phyloP scores from a whole-genome alignment of 2,113 vertebrate species.

The Channa argus region DNA sequence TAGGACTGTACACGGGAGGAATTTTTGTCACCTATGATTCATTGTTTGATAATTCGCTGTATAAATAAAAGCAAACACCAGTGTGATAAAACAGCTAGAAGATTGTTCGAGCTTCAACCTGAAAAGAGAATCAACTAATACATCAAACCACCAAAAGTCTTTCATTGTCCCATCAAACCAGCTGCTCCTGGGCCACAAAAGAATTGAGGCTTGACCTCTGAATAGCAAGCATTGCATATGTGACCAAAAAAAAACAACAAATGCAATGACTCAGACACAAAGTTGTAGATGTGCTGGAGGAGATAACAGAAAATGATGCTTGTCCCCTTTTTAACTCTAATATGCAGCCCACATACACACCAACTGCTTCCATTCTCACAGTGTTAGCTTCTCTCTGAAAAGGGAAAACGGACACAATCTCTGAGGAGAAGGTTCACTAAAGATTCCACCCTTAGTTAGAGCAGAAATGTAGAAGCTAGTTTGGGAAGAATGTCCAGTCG shows the following conservation, averaged over 20 bases:
- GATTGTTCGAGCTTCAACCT: neutral
- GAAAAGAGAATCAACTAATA: slow-evolving; percentile 21
- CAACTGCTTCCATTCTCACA: slow-evolving; percentile 37
- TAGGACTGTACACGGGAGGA: neutral
- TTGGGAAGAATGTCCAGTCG: slow-evolving; percentile 79
- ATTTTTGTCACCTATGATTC: slow-evolving; percentile 34
- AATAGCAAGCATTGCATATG: slow-evolving; percentile 34
- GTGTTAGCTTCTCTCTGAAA: neutral
- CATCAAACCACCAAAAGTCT: slow-evolving; percentile 15
- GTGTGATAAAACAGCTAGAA: slow-evolving; percentile 24
- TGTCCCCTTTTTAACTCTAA: slow-evolving; percentile 53
- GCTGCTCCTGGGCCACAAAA: slow-evolving; percentile 49
- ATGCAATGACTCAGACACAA: slow-evolving; percentile 40
- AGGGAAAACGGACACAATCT: slow-evolving; percentile 1
- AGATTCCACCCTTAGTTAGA: slow-evolving; percentile 81
- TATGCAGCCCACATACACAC: slow-evolving; percentile 51
- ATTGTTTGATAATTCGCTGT: slow-evolving; percentile 16
- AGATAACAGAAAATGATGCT: slow-evolving; percentile 22
- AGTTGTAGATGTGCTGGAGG: slow-evolving; percentile 16
- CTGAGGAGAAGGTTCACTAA: slow-evolving; percentile 51
- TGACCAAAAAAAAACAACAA: slow-evolving; percentile 55
- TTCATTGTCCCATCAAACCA: slow-evolving; percentile 22
- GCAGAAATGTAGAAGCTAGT: slow-evolving; percentile 80
- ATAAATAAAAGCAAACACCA: slow-evolving; percentile 31
- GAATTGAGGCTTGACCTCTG: slow-evolving; percentile 40